Evolutionary conservation across 2,797 vertebrate genomes (phyloP).

Genomic region (Bradypus variegatus): DNA sequence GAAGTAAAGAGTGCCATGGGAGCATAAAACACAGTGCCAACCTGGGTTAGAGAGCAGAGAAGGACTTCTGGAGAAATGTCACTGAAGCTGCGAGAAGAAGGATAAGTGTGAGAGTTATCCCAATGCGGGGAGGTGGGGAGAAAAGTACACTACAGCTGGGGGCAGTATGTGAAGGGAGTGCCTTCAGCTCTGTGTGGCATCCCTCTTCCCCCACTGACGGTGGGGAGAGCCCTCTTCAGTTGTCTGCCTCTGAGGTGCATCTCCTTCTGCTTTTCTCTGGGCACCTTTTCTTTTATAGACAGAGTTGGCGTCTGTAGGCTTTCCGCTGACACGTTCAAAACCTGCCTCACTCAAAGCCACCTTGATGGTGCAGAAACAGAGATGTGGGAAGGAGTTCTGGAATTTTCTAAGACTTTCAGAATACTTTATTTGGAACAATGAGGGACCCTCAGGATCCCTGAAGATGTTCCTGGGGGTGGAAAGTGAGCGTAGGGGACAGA

Average conservation of each 20-base stretch:
- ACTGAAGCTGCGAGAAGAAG: neutral
- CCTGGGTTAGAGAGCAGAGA: neutral
- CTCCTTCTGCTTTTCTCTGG: neutral
- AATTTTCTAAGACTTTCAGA: neutral
- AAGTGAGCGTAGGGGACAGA: neutral
- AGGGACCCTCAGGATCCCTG: neutral
- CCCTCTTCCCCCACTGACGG: neutral
- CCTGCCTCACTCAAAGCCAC: neutral
- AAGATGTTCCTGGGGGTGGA: neutral
- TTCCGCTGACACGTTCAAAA: neutral
- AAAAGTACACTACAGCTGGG: neutral
- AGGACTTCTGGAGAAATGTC: neutral
- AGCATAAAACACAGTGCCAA: neutral
- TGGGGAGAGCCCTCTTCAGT: neutral
- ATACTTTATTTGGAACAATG: conserved; percentile 16
- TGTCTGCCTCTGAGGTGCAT: neutral
- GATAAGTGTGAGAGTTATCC: neutral
- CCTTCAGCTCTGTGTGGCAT: neutral
- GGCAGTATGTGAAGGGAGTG: neutral
- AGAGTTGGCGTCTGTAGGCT: neutral
- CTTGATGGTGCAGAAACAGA: neutral
- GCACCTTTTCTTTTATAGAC: neutral
- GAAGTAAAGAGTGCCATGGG: neutral
- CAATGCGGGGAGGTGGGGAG: too few species aligned
- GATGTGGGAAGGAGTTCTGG: neutral